Evolutionary conservation across 2,888 invertebrate species (phyloP), one percentile per base, ranked within the genome.

Genomic region (Hirudinaria manillensis): DNA sequence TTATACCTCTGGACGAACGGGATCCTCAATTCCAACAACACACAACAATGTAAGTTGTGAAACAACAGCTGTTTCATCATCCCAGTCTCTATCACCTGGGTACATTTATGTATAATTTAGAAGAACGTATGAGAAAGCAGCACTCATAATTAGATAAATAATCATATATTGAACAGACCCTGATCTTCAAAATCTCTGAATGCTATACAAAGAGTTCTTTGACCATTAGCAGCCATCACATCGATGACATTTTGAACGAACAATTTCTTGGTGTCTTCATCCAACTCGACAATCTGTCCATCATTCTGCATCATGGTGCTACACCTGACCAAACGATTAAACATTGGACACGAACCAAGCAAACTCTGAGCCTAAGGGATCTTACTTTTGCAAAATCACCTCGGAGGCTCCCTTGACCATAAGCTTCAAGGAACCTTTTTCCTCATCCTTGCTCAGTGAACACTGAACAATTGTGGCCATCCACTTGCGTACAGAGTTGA

Each of bases 11-110:
- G 75, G 27, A 55, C 75, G 29, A 29, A 75, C 66, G 51, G 75
- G 70, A 61, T 75, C 75, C 55, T 75, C 75, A 38, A 75, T 75
- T 51, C 70, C 75, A 21, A 75, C 75, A 45, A 75, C 55, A 45
- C 75, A 75, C 1, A 75, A 56, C 21, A 45, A 38, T 24, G 70
- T 70, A 19, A 75, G 55, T 24, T 71, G 55, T 21, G 53, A 53
- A 24, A 75, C 70, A n/a, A 71, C n/a, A 16, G 55, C 70, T 10
- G 53, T 45, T 38, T 75, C 75, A 56, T 75, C 71, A 36, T 75
- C 75, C 75, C 75, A 75, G 45, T 75, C 36, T 21, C 70, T 36
- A 32, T 75, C 71, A 74, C 3, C 38, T 61, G 71, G 32, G 13
- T 32, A 16, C 61, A 61, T 7, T 27, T 7, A 61, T 16, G 29